A percentile compares a stretch with the other conserved stretches of the same genome.
These are phyloP conservation scores for Mus caroli DNA, from an alignment of 2,797 vertebrate genomes.

Conservation along the genomic window DNA sequence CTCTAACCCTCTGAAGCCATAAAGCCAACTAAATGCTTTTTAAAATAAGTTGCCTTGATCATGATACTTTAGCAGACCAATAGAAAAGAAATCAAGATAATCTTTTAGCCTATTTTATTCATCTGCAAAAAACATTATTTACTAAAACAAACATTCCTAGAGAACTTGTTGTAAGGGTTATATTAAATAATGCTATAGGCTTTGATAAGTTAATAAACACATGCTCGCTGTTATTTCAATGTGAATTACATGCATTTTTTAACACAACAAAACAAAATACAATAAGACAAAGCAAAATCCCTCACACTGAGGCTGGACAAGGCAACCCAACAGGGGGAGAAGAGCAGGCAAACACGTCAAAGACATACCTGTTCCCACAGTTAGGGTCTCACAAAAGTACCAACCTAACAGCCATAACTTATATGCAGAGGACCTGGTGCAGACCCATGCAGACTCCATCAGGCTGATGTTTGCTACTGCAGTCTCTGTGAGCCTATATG, in stretches of 20 bases:
- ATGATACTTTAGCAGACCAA: neutral
- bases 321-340: neutral
- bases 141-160: neutral
- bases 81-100: neutral
- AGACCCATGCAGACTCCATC: neutral
- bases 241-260: neutral
- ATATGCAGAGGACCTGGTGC: neutral
- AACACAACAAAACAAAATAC: neutral
- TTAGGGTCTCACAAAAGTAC: neutral
- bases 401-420: neutral
- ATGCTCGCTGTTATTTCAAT: neutral
- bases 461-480: neutral
- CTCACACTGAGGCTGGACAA: neutral
- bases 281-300: neutral
- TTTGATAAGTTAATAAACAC: conserved; percentile 27
- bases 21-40: neutral
- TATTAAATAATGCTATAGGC: neutral
- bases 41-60: neutral
- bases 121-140: neutral
- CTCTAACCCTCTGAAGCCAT: neutral
- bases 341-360: neutral
- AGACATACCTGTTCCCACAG: neutral
- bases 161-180: neutral
- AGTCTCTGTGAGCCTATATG: neutral
- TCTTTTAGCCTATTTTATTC: neutral